Evolutionary conservation across 2,113 vertebrate genomes (phyloP).

Genomic region (Oreochromis niloticus): DNA sequence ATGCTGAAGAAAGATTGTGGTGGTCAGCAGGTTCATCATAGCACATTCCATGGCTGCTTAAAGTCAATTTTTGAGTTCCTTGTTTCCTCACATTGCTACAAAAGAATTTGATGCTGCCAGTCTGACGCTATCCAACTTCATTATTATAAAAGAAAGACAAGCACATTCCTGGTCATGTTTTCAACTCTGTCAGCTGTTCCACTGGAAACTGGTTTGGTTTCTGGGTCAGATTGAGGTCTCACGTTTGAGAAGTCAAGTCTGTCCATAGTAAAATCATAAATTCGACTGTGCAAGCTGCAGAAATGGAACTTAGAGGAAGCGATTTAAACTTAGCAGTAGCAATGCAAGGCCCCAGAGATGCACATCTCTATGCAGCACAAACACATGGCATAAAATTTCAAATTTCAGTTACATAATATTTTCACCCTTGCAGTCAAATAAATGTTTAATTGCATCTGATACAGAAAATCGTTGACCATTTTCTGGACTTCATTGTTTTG

Average conservation of each 20-base stretch:
- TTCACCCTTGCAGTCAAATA: not conserved
- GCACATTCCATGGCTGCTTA: not conserved
- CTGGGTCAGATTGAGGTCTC: too few relatives aligned
- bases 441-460: not conserved
- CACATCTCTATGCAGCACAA: not conserved
- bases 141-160: not conserved
- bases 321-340: not conserved
- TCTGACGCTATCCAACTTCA: not conserved
- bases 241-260: not conserved
- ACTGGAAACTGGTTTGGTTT: too few relatives aligned
- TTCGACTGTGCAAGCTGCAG: not conserved
- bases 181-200: not conserved
- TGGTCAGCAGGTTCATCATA: not conserved
- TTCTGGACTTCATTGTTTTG: not conserved
- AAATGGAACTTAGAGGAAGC: not conserved
- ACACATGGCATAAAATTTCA: not conserved
- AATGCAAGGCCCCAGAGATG: not conserved
- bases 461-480: not conserved
- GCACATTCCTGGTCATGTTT: not conserved
- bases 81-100: not conserved
- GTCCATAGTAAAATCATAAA: not conserved
- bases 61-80: not conserved
- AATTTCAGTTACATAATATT: not conserved
- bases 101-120: not conserved
- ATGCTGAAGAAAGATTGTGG: not conserved